phyloP scores from a whole-genome alignment of 2,113 vertebrate species.

The Pygoscelis adeliae region DNA sequence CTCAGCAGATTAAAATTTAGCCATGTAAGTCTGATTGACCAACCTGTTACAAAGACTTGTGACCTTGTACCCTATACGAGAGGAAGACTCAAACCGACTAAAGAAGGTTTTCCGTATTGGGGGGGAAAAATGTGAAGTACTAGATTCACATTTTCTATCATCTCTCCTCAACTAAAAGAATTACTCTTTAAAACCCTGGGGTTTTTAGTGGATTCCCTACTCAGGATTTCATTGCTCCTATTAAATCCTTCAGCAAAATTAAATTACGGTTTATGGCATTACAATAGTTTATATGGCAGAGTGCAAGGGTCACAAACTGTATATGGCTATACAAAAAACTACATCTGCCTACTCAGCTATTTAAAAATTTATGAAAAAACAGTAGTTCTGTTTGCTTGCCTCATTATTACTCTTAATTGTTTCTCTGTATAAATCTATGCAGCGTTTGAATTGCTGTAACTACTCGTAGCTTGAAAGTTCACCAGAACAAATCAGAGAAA shows the following conservation, averaged over 20 bases:
- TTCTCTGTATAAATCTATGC: background rate
- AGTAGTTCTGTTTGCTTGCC: background rate
- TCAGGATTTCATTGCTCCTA: background rate
- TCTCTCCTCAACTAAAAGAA: background rate
- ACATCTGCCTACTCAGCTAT: background rate
- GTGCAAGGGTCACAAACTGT: background rate
- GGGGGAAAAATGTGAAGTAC: background rate
- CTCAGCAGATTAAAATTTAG: slow-evolving; percentile 63
- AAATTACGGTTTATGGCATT: background rate
- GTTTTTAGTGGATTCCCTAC: background rate
- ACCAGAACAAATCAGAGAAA: background rate
- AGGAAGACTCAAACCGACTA: background rate
- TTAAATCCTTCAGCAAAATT: background rate
- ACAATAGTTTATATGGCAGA: background rate
- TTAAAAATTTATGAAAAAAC: background rate
- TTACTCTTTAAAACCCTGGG: background rate
- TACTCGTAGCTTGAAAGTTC: background rate
- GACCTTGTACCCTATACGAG: background rate
- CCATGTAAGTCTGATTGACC: slow-evolving; percentile 36
- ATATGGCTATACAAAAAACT: rapidly evolving
- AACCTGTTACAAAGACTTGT: background rate
- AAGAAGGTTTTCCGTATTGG: background rate
- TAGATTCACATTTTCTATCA: background rate
- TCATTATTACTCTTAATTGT: background rate
- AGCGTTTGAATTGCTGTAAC: background rate